A percentile compares a stretch with the other conserved stretches of the same genome.
Evolutionary conservation across 2,797 vertebrate genomes (phyloP).

Genomic region (Acestrorhynchus altus): DNA sequence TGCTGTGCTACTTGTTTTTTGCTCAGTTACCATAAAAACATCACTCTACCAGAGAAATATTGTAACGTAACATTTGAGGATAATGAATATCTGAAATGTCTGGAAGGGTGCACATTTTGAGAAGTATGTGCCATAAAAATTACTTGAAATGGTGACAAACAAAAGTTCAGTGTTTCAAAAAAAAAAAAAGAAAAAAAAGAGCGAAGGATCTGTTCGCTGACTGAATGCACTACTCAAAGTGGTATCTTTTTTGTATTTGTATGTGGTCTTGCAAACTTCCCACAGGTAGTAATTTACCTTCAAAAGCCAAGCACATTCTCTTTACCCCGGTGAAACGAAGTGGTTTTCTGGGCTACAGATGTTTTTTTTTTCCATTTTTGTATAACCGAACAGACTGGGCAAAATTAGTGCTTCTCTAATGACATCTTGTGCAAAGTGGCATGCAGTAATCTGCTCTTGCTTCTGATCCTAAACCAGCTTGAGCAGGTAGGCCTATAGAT

Average conservation of each 20-base stretch:
- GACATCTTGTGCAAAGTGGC: conserved; percentile 42
- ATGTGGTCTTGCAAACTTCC: neutral
- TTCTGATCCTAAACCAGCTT: conserved; percentile 62
- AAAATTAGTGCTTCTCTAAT: conserved; percentile 26
- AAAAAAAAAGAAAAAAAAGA: neutral
- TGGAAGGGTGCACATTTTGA: conserved; percentile 7
- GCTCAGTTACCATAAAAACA: conserved; percentile 16
- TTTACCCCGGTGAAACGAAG: neutral
- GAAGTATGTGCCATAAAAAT: neutral
- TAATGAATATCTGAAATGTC: conserved; percentile 33
- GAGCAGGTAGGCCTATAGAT: conserved; percentile 68
- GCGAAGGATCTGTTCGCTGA: neutral
- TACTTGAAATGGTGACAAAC: neutral
- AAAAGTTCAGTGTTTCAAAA: neutral
- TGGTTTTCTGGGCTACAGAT: conserved; percentile 9
- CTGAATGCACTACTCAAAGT: neutral
- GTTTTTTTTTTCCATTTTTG: conserved; percentile 30
- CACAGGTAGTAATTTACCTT: conserved; percentile 5
- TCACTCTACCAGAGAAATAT: conserved; percentile 2
- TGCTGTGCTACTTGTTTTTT: conserved; percentile 20
- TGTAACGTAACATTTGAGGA: conserved; percentile 1
- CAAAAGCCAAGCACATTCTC: neutral
- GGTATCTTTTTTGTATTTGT: neutral
- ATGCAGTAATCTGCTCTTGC: conserved; percentile 46
- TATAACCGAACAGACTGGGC: neutral